Percentiles rank a stretch among this genome's conserved stretches.
These are phyloP conservation scores for Colistium nudipinnis DNA, from an alignment of 2,113 vertebrate species.

Conservation along the genomic window DNA sequence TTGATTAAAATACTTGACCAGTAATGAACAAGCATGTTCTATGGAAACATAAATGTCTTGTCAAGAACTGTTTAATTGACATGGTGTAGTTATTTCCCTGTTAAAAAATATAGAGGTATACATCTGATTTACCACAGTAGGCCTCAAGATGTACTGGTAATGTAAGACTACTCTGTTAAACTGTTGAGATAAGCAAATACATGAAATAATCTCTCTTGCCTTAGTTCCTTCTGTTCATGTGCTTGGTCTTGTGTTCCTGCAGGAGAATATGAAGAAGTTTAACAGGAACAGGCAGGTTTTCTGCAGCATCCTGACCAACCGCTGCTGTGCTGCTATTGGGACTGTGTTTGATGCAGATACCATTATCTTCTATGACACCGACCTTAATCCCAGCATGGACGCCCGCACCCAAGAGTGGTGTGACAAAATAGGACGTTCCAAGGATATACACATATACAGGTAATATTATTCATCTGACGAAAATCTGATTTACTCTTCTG, in stretches of 20 bases:
- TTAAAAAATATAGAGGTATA: too few species aligned
- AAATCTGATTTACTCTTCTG: neutral
- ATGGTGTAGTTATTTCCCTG: too few species aligned
- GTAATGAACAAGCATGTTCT: too few species aligned
- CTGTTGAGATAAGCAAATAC: neutral
- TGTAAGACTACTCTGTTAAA: too few species aligned
- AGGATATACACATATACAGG: conserved; percentile 96
- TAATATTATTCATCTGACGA: conserved; percentile 51
- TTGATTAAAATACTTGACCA: too few species aligned
- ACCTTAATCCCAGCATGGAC: conserved; percentile 93
- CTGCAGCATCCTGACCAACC: conserved; percentile 92
- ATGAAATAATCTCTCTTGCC: neutral
- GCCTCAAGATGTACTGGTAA: neutral
- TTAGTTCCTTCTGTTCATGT: conserved; percentile 5
- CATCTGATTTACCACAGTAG: too few species aligned
- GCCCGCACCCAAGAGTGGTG: conserved; percentile 93
- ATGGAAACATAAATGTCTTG: too few species aligned
- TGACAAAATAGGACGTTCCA: conserved; percentile 91
- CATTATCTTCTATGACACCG: conserved; percentile 93
- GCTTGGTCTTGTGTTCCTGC: conserved; percentile 1
- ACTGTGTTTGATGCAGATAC: conserved; percentile 91
- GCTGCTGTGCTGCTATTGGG: conserved; percentile 88
- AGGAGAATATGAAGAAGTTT: conserved; percentile 90
- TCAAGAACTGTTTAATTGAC: too few species aligned
- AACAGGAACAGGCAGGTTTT: conserved; percentile 90